phyloP scores from a whole-genome alignment of 2,113 vertebrate species.

The Strix aluco region DNA sequence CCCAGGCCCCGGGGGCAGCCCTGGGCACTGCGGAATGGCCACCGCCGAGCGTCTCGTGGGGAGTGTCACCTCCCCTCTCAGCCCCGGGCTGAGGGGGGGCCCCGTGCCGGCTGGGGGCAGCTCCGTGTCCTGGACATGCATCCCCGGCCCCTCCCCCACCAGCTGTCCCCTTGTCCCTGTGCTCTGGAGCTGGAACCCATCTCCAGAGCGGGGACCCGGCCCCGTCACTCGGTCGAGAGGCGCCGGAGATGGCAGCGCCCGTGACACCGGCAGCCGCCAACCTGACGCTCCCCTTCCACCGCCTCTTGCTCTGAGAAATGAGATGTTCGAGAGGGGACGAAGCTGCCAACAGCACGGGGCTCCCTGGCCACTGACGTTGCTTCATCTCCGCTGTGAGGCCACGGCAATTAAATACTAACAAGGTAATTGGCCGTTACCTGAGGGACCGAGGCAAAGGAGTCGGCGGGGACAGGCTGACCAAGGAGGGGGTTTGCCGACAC shows the following conservation, averaged over 20 bases:
- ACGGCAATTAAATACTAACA: accelerated
- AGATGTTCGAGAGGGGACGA: neutral
- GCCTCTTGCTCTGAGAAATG: neutral
- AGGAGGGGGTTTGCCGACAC: neutral
- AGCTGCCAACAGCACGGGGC: accelerated
- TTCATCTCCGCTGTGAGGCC: neutral
- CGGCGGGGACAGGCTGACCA: neutral
- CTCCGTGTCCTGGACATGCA: neutral
- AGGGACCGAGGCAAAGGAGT: neutral
- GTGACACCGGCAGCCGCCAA: neutral
- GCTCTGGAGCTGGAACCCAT: neutral
- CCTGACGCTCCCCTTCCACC: accelerated
- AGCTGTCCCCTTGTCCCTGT: neutral
- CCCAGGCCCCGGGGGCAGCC: accelerated
- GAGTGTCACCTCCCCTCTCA: accelerated
- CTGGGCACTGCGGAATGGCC: accelerated
- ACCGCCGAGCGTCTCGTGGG: accelerated
- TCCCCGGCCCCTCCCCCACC: too few relatives aligned
- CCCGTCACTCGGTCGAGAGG: too few relatives aligned
- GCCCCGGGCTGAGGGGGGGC: neutral
- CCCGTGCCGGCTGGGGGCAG: accelerated
- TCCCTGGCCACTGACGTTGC: neutral
- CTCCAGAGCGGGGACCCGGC: accelerated
- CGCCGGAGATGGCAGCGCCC: neutral
- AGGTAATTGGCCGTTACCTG: neutral